phyloP scores from a whole-genome alignment of 2,113 vertebrate species.

The Oreotrochilus melanogaster region DNA sequence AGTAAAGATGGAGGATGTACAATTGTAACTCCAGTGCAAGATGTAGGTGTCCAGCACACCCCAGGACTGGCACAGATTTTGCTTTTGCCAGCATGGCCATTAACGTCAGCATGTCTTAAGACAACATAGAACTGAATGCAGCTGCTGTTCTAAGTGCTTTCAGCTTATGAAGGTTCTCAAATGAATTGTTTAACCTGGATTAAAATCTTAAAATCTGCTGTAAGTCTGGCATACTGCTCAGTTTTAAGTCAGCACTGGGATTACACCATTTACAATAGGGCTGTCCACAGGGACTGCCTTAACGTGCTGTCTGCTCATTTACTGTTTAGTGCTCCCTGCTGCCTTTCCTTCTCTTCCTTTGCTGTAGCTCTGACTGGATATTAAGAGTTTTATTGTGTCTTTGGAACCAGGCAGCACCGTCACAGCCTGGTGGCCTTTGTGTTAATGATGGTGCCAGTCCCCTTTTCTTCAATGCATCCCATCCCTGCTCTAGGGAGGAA shows the following conservation, averaged over 20 bases:
- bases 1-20: not conserved
- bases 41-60: not conserved
- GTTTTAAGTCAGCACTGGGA: not conserved
- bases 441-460: rapidly evolving
- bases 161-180: not conserved
- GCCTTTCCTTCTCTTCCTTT: not conserved
- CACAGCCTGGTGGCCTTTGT: not conserved
- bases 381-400: not conserved
- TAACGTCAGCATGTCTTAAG: not conserved
- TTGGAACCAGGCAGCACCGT: not conserved
- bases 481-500: not conserved
- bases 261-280: not conserved
- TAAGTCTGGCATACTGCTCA: not conserved
- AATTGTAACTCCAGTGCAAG: not conserved
- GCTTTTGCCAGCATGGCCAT: not conserved
- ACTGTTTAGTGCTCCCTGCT: not conserved
- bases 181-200: not conserved
- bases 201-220: not conserved
- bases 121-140: not conserved
- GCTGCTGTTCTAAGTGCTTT: not conserved
- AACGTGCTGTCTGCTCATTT: not conserved
- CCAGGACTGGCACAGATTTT: rapidly evolving
- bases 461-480: not conserved
- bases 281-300: not conserved
- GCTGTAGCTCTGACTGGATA: not conserved